Evolutionary conservation across 2,113 vertebrate species (phyloP), one percentile per base, ranked within the genome.

Genomic region (Thamnaconus septentrionalis): DNA sequence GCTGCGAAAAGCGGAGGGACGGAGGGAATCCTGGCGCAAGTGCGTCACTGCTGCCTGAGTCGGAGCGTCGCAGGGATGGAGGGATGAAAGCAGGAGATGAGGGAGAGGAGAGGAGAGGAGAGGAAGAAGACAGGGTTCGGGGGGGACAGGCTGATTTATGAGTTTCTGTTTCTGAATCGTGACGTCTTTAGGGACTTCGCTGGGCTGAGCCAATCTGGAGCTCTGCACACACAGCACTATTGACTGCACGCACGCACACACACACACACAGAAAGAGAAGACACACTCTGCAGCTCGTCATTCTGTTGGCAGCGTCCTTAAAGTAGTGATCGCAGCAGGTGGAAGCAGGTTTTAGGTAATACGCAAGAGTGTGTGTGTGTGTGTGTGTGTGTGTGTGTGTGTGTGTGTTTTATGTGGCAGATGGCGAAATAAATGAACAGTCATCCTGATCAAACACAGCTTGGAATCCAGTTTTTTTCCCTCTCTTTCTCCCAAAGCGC

Each of bases 101-200:
- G 73, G 52, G 1, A 49, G 72, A 69, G 48, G 66, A 83, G 68
- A 72, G 78, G 61, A 57, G 50, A 69, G 2, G 49, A 74, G 69
- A 52, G 69, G 82, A 68, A 72, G 78, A 64, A 56, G 53, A 67
- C 60, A 11, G 49, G 72, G 76, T 83, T 78, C 79, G 81, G 80
- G 18, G 18, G 18, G 83, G 83, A 87, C 79, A 54, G 58, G 79
- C 79, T 88, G 88, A 88, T 90, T 90, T 87, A 88, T 87, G 88
- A 87, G 77, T 76, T 80, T 86, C 84, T 85, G 75, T 87, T 87
- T 84, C 75, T 53, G 78, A 86, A 56, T 78, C 64, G 52, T 74
- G 80, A 58, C 56, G 31, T 77, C 86, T 80, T 84, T 44, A 3
- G 85, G 82, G 86, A 87, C 69, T 68, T 57, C 31, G 8, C 41